A percentile compares a stretch with the other conserved stretches of the same genome.
Conservation (phyloP, 2,888 invertebrate species). For the Chymomyza procnemis region DNA sequence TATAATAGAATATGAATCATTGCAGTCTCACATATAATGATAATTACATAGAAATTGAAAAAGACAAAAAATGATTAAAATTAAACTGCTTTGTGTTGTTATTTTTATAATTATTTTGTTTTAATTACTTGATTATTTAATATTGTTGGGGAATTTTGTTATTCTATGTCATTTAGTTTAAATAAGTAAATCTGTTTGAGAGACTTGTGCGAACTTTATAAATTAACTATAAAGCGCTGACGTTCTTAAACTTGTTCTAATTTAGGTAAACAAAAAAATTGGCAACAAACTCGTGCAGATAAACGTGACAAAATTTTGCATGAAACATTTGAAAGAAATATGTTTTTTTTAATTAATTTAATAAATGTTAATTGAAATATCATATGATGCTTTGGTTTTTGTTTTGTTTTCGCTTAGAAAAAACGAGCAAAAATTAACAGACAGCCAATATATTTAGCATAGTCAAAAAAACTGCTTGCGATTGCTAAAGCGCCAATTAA, state of each 20-base stretch:
- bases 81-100: too few relatives aligned
- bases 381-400: constrained; percentile 44
- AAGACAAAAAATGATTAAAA: too few relatives aligned
- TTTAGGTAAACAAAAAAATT: not conserved
- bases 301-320: constrained; percentile 39
- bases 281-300: constrained; percentile 12
- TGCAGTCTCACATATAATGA: too few relatives aligned
- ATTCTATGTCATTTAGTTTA: not conserved
- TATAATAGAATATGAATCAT: too few relatives aligned
- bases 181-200: not conserved
- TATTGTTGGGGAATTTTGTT: not conserved
- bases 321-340: constrained; percentile 33
- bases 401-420: not conserved
- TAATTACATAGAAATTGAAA: too few relatives aligned
- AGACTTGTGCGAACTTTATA: not conserved
- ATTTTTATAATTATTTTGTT: too few relatives aligned
- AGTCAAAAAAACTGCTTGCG: not conserved
- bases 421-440: constrained; percentile 7
- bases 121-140: too few relatives aligned
- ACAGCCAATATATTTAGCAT: constrained; percentile 18
- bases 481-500: constrained; percentile 21
- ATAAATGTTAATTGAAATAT: constrained; percentile 50
- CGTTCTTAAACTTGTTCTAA: not conserved
- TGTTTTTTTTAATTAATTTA: constrained; percentile 21
- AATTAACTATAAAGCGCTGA: not conserved